phyloP scores from a whole-genome alignment of 2,113 vertebrate species.

The Oryzias melastigma region DNA sequence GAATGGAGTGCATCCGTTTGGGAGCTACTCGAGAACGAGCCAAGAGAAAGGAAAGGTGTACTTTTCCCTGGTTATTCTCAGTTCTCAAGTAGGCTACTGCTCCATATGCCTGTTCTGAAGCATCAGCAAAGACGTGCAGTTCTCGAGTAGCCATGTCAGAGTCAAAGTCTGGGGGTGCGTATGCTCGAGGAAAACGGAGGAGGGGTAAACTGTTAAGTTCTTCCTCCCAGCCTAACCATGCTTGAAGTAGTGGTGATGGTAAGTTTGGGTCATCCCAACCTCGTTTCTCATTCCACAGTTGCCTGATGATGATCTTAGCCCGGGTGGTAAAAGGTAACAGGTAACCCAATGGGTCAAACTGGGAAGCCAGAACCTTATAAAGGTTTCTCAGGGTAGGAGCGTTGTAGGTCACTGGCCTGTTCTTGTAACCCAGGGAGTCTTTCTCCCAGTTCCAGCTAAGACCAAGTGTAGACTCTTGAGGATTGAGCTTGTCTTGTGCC shows the following conservation, averaged over 20 bases:
- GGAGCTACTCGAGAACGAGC: conserved; percentile 18
- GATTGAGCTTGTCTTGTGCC: no score
- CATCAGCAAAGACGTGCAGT: conserved; percentile 24
- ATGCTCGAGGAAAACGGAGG: conserved; percentile 1
- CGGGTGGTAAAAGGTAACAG: conserved; percentile 15
- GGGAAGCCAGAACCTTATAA: not conserved
- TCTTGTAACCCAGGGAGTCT: not conserved
- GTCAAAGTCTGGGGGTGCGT: not conserved
- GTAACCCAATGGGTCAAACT: conserved; percentile 23
- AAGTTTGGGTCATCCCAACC: conserved; percentile 2
- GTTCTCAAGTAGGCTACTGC: conserved; percentile 3
- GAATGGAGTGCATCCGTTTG: not conserved
- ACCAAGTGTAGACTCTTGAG: not conserved
- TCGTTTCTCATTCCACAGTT: not conserved
- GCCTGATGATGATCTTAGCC: conserved; percentile 3
- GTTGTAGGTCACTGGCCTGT: not conserved
- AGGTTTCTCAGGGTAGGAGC: not conserved
- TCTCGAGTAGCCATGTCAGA: not conserved
- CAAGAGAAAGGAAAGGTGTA: conserved; percentile 10
- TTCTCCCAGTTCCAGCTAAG: not conserved
- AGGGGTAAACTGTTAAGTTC: not conserved
- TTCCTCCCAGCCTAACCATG: conserved; percentile 16
- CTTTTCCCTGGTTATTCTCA: not conserved
- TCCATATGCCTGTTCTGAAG: conserved; percentile 4
- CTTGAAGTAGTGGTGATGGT: not conserved